Evolutionary conservation across 2,797 vertebrate species (phyloP), one percentile per base, ranked within the genome.

Genomic region (Helarctos malayanus): DNA sequence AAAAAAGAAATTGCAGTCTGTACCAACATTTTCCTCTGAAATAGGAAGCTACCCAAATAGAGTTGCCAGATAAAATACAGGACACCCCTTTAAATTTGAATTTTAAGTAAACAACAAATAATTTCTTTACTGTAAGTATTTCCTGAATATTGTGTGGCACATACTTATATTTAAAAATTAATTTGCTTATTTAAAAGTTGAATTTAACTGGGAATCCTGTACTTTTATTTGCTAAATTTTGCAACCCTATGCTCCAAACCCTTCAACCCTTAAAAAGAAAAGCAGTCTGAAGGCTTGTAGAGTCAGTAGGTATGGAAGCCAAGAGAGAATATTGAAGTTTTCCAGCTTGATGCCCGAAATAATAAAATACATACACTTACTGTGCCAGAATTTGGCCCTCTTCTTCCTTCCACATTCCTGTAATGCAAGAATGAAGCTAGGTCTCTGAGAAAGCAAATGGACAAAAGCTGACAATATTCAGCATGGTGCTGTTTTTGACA

Each of bases 221-320:
- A 71, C 76, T 94, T 95, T 76, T 15, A 69, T 86, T 97, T 84
- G 59, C 47, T 89, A 76, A 91, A 79, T 29, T 63, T 93, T 91
- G 71, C 35, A 93, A 63, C 2, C 7, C n/a, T 91, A 23, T 52
- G 56, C n/a, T 27, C 68, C 0, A 41, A 84, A 87, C 27, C n/a
- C 47, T 82, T 63, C 61, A 80, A 23, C 19, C 15, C 10, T 9
- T 71, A 29, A 47, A 89, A 89, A 87, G 47, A 45, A 95, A 79
- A 84, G 19, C 93, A 63, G 27, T 91, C 47, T 59, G 69, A 75
- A 88, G 29, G 3, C 19, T 45, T 75, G 2, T 49, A 78, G 89
- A 88, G 32, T 47, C 18, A 35, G 82, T 65, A 84, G 25, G 8
- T 41, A 49, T 2, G 7, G 65, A 92, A 94, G 94, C 84, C 65